These are phyloP conservation scores for Sinocyclocheilus rhinocerous DNA, from an alignment of 2,113 vertebrate species.

Conservation along the genomic window DNA sequence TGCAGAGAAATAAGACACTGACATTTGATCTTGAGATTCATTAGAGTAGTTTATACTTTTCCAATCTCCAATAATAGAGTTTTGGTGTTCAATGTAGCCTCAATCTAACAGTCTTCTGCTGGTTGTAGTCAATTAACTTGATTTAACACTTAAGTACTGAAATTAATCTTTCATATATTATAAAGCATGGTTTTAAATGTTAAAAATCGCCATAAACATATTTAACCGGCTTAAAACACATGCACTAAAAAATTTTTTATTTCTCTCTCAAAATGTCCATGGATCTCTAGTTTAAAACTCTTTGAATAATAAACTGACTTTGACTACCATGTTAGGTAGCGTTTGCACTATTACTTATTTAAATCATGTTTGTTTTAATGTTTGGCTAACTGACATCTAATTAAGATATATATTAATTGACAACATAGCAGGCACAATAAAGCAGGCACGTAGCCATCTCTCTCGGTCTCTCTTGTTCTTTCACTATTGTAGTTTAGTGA, in stretches of 20 bases:
- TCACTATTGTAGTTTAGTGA: background rate
- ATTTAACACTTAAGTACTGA: background rate
- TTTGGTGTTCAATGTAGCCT: background rate
- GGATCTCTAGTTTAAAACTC: background rate
- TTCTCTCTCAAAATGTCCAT: background rate
- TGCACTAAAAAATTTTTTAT: background rate
- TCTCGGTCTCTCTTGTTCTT: background rate
- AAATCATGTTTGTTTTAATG: background rate
- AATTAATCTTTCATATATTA: background rate
- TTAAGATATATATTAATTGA: background rate
- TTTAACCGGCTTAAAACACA: background rate
- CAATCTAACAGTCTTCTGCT: background rate
- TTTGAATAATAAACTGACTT: background rate
- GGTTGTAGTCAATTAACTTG: background rate
- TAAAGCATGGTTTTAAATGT: background rate
- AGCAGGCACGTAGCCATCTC: background rate
- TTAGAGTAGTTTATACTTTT: background rate
- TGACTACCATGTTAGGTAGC: background rate
- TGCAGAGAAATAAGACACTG: background rate
- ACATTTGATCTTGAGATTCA: background rate
- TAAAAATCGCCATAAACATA: background rate
- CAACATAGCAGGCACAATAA: background rate
- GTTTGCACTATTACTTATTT: background rate
- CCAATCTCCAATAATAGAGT: background rate
- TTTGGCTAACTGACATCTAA: background rate